Base-by-base conservation (phyloP, 2,888 invertebrate species). In the Chydorus sphaericus region DNA sequence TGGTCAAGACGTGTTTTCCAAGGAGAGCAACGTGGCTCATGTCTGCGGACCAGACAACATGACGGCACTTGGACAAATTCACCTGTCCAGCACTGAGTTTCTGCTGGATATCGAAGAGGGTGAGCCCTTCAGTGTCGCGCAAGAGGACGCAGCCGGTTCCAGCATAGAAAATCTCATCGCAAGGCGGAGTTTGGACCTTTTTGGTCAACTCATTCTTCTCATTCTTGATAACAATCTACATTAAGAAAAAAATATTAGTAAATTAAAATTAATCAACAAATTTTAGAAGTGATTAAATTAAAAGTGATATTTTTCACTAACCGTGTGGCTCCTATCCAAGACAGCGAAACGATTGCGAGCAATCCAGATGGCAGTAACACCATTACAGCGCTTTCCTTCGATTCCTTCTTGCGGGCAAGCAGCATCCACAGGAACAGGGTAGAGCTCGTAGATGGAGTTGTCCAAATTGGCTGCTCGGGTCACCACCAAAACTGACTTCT, bases 81-180 rank as follows among this genome's bases (percentile, higher is more conserved):
- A 90, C 84, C 48, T 69, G 68, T 10, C 73, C 73, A 51, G 75
- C 62, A 14, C 69, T 66, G 75, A 88, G 75, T 68, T 91, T 89
- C 68, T 97, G 94, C 67, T 98, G 97, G 1, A 98, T 92, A 70
- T 98, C 98, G 67, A 92, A 85, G n/a, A 98, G 73, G 7, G 88
- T 91, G 0, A 98, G 83, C 61, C 81, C 81, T 60, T 98, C 97
- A 0, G 85, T 75, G 66, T 96, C 94, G 16, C 92, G 78, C 38
- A 98, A 75, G 38, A 98, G 73, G 50, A 98, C 72, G 85, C 94
- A 92, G 31, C 98, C 97, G 4, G 97, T 97, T 14, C 98, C 97
- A 8, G 97, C 97, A 71, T 96, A 97, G 75, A 94, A 97, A 55
- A 98, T 92, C 71, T 98, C 97, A 68, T 97, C 96, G 67, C 93